Conservation (phyloP, 1,140 invertebrate species). For the Drosophila nigromelanica region DNA sequence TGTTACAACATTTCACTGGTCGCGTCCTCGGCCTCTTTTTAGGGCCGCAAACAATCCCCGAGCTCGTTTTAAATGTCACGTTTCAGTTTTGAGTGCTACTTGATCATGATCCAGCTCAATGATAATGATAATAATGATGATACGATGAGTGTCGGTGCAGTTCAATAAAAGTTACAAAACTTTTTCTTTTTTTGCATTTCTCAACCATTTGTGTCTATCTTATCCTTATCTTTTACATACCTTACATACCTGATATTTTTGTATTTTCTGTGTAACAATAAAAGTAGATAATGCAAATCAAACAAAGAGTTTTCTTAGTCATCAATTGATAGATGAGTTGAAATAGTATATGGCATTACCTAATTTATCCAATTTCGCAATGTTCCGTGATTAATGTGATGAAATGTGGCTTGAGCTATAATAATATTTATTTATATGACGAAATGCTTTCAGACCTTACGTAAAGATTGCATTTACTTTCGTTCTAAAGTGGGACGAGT, state of each 20-base stretch:
- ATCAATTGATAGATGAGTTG: neutral
- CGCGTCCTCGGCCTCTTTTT: conserved; percentile 54
- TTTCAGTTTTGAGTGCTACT: conserved; percentile 51
- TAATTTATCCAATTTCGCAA: neutral
- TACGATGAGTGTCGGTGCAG: conserved; percentile 28
- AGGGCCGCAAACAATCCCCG: conserved; percentile 49
- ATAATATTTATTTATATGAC: too few relatives aligned
- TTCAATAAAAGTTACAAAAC: conserved; percentile 23
- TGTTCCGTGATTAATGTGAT: neutral
- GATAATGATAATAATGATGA: conserved; percentile 7
- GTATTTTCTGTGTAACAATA: neutral
- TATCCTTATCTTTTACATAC: neutral
- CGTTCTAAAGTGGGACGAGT: too few relatives aligned
- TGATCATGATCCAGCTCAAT: conserved; percentile 40
- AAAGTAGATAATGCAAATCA: neutral
- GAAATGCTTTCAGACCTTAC: neutral
- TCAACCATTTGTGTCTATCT: conserved; percentile 8
- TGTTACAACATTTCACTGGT: conserved; percentile 52
- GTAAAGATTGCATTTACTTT: too few relatives aligned
- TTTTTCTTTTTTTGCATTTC: conserved; percentile 2
- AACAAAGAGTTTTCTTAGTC: conserved; percentile 5
- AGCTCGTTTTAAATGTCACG: conserved; percentile 72
- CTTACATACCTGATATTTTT: neutral
- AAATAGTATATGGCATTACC: neutral
- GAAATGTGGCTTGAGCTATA: neutral